These are phyloP conservation scores for Axea sp. DNA, from an alignment of 2,888 invertebrate species.

Conservation along the genomic window DNA sequence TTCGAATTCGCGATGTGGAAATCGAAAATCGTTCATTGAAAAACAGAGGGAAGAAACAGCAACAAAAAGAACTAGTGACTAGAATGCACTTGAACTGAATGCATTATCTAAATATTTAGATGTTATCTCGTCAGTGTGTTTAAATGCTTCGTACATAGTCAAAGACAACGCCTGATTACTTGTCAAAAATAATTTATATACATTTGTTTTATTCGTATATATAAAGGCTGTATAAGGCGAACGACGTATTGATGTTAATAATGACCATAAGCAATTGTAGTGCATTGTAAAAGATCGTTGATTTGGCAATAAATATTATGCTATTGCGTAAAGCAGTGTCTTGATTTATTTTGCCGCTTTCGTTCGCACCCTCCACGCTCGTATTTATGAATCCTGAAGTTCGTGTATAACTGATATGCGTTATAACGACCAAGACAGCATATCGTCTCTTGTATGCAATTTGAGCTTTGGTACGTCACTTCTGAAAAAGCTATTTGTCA, in stretches of 20 bases:
- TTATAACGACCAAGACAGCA: slow-evolving; percentile 13
- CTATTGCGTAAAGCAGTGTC: slow-evolving; percentile 76
- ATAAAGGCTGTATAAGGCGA: slow-evolving; percentile 60
- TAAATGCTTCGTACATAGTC: slow-evolving; percentile 44
- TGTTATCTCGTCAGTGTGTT: slow-evolving; percentile 45
- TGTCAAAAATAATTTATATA: slow-evolving; percentile 51
- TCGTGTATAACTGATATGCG: slow-evolving; percentile 5
- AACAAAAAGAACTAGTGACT: too few species aligned
- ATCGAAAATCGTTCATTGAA: too few species aligned
- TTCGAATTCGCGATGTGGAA: too few species aligned
- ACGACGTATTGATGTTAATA: slow-evolving; percentile 67
- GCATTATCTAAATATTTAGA: slow-evolving; percentile 42
- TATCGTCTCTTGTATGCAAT: slow-evolving; percentile 17
- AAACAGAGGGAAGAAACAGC: too few species aligned
- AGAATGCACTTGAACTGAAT: slow-evolving; percentile 39
- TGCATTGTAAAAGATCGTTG: slow-evolving; percentile 74
- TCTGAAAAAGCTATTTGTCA: background rate
- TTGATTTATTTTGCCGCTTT: slow-evolving; percentile 77
- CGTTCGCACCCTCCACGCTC: slow-evolving; percentile 68
- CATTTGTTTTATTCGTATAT: slow-evolving; percentile 57
- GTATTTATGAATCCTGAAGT: slow-evolving; percentile 17
- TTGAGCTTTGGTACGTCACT: slow-evolving; percentile 34
- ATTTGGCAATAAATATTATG: slow-evolving; percentile 78
- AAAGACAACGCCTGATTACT: slow-evolving; percentile 45
- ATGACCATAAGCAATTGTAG: slow-evolving; percentile 73